Percentiles rank a stretch among this genome's conserved stretches.
Conservation (phyloP, 2,797 vertebrate genomes). For the Poecilia velifera region DNA sequence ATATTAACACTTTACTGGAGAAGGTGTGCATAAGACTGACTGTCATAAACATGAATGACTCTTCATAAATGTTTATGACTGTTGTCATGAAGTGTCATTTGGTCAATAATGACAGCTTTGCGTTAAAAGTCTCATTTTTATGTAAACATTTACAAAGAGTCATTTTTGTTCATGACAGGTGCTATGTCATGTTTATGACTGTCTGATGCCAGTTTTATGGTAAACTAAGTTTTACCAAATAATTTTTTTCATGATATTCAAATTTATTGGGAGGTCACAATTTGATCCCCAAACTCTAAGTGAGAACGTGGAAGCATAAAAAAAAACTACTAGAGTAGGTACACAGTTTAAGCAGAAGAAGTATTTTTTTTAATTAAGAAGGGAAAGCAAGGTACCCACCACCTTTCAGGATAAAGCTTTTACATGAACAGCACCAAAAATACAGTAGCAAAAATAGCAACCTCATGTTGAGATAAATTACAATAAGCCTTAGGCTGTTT, state of each 20-base stretch:
- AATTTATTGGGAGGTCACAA: not conserved
- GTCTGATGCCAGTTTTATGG: too few relatives aligned
- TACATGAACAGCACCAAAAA: slow-evolving; percentile 61
- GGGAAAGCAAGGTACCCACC: slow-evolving; percentile 28
- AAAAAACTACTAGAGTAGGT: slow-evolving; percentile 20
- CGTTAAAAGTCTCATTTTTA: too few relatives aligned
- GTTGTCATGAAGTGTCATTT: too few relatives aligned
- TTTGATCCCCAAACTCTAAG: not conserved
- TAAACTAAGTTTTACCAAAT: too few relatives aligned
- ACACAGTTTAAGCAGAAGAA: slow-evolving; percentile 10
- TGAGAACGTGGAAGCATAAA: not conserved
- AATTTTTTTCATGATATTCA: not conserved
- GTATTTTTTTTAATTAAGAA: slow-evolving; percentile 36
- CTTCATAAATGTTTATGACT: too few relatives aligned
- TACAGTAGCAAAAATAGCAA: slow-evolving; percentile 74
- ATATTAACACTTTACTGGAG: too few relatives aligned
- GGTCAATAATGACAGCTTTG: too few relatives aligned
- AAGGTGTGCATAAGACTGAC: too few relatives aligned
- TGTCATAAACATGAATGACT: too few relatives aligned
- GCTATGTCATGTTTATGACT: too few relatives aligned
- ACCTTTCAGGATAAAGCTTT: slow-evolving; percentile 54
- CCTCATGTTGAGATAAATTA: slow-evolving; percentile 53
- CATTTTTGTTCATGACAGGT: too few relatives aligned
- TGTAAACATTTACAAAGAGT: too few relatives aligned
- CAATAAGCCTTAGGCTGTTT: slow-evolving; percentile 57